phyloP scores from a whole-genome alignment of 2,113 vertebrate genomes.

The Paedocypris sp. region DNA sequence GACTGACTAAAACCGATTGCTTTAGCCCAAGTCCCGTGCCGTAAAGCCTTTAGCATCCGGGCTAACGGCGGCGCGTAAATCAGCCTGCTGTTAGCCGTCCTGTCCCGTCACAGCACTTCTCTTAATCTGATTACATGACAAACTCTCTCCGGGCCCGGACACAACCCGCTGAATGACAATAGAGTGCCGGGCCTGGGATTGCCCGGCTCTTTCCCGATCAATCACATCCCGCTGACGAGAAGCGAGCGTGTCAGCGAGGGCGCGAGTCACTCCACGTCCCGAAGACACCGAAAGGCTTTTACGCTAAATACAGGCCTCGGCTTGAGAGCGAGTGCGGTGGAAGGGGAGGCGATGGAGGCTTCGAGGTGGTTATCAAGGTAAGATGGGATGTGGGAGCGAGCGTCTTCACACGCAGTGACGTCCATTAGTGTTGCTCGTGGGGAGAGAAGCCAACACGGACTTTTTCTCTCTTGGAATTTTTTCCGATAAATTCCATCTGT shows the following conservation, averaged over 20 bases:
- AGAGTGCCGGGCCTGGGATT: slow-evolving; percentile 57
- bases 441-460: no score
- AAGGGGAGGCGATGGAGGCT: neutral
- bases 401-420: no score
- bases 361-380: slow-evolving; percentile 51
- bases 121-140: slow-evolving; percentile 59
- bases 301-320: slow-evolving; percentile 46
- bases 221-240: slow-evolving; percentile 40
- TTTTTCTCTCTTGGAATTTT: no score
- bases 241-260: neutral
- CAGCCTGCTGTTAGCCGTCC: slow-evolving; percentile 45
- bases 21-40: neutral
- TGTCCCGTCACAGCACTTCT: slow-evolving; percentile 45
- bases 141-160: slow-evolving; percentile 36
- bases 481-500: no score
- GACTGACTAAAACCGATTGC: slow-evolving; percentile 23
- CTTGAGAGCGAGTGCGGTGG: slow-evolving; percentile 42
- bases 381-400: no score
- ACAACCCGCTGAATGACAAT: slow-evolving; percentile 49
- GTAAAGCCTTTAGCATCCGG: neutral
- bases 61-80: slow-evolving; percentile 9
- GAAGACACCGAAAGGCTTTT: slow-evolving; percentile 57
- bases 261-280: slow-evolving; percentile 32
- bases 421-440: no score
- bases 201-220: slow-evolving; percentile 52